Evolutionary conservation across 2,888 invertebrate genomes (phyloP).

Genomic region (Parnassius mnemosyne): DNA sequence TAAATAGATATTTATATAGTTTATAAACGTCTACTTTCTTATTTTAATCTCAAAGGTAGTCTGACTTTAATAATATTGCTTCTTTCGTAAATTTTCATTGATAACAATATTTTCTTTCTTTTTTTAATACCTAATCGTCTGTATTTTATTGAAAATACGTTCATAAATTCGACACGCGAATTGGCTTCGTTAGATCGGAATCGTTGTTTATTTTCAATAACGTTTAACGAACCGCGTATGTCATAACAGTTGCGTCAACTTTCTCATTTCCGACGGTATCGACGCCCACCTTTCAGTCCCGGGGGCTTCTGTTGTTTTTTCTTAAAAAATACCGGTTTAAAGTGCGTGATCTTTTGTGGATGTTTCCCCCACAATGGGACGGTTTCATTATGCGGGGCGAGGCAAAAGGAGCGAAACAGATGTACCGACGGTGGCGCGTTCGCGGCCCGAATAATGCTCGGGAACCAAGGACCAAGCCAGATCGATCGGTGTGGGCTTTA

Average conservation of each 20-base stretch:
- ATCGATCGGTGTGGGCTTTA: constrained; percentile 72
- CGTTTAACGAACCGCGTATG: constrained; percentile 71
- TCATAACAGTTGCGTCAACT: constrained; percentile 76
- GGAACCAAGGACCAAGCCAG: constrained; percentile 51
- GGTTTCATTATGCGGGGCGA: constrained; percentile 76
- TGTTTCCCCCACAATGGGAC: constrained; percentile 70
- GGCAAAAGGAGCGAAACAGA: constrained; percentile 69
- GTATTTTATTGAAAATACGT: not conserved
- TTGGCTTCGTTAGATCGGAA: constrained; percentile 49
- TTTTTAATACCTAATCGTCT: no score
- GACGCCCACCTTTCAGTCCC: constrained; percentile 71
- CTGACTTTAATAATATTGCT: no score
- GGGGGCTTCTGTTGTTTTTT: constrained; percentile 69
- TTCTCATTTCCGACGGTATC: constrained; percentile 70
- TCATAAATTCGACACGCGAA: constrained; percentile 35
- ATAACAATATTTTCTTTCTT: no score
- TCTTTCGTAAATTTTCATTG: no score
- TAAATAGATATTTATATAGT: no score
- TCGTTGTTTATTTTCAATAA: constrained; percentile 67
- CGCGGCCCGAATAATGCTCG: constrained; percentile 71
- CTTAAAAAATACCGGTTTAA: constrained; percentile 64
- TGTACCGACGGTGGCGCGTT: constrained; percentile 65
- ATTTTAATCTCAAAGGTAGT: no score
- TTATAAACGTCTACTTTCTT: no score
- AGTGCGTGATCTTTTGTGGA: constrained; percentile 76